Base-by-base conservation (phyloP, 2,797 vertebrate genomes). In the Austrolebias charrua region DNA sequence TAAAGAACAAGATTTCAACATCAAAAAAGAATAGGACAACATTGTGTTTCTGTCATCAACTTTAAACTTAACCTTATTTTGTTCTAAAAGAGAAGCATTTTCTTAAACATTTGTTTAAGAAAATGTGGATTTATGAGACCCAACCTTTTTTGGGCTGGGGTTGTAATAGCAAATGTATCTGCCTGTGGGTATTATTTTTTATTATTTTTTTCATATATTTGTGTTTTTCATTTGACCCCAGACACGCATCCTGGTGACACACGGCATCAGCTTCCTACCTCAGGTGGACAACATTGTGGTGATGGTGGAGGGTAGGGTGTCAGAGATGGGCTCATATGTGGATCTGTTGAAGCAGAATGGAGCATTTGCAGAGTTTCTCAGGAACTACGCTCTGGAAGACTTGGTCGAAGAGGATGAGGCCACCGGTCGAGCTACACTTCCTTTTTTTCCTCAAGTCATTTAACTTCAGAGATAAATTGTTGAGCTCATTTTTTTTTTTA, bases 231-330 rank as follows among this genome's bases (percentile, higher is more conserved):
- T 66, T 66, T 67, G 15, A 40, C 38, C 66, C 5, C 85, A 99
- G 98, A 98, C 98, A 0, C 93, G 98, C 46, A 82, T 99, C 60
- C 86, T 98, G 73, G 98, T 99, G 85, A 99, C 97, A 0, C 96
- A 99, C 0, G 87, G 95, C 79, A 93, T 98, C 88, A 95, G 91
- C 88, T 99, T 96, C 91, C 92, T 99, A 81, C 94, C 97, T 35
- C 97, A 98, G 85, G 94, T 95, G 24, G 94, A 99, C 70, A 92
- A 95, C 60, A 93, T 99, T 45, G 52, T 98, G 66, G 96, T 98
- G 64, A 80, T 99, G 19, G 93, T 95, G 79, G 93, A 97, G 0
- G 98, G 98, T 16, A 89, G 82, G 46, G 92, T 99, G 74, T 95
- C 96, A 0, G 97, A 99, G 83, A 94, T 91, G 92, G 98, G 98